phyloP scores from a whole-genome alignment of 2,888 invertebrate species.

The Hypomecis atomaria region DNA sequence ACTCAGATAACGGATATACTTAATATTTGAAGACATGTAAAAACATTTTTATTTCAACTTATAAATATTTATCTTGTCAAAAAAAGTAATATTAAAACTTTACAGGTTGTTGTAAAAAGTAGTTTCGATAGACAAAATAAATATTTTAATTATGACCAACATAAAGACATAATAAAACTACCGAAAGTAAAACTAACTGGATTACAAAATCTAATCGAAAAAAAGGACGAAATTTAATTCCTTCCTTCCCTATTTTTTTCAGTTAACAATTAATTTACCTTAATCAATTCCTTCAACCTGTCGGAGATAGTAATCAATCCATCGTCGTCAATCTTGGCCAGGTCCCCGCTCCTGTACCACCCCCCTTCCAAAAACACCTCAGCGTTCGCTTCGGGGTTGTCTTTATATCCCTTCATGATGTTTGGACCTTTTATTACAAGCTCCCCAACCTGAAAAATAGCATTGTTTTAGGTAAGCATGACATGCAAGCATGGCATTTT shows the following conservation, averaged over 20 bases:
- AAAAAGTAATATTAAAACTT: too few species aligned
- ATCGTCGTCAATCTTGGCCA: constrained; percentile 87
- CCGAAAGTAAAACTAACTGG: too few species aligned
- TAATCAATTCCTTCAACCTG: constrained; percentile 92
- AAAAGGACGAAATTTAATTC: background rate
- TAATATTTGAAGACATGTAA: too few species aligned
- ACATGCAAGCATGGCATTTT: too few species aligned
- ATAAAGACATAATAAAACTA: too few species aligned
- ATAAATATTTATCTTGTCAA: too few species aligned
- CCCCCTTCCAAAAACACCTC: constrained; percentile 87
- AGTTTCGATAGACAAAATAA: too few species aligned
- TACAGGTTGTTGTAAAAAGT: too few species aligned
- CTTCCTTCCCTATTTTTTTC: background rate
- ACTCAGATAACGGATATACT: too few species aligned
- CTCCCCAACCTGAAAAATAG: constrained; percentile 85
- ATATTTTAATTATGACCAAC: too few species aligned
- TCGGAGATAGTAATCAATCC: constrained; percentile 89
- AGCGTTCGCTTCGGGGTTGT: constrained; percentile 89
- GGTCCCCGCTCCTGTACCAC: constrained; percentile 91
- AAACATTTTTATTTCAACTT: too few species aligned
- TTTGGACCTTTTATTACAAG: constrained; percentile 90
- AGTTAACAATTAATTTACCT: constrained; percentile 70
- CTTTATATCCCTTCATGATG: constrained; percentile 91
- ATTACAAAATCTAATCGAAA: too few species aligned
- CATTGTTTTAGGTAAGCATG: background rate